Conservation (phyloP, 2,113 vertebrate species). For the Setophaga petechia region DNA sequence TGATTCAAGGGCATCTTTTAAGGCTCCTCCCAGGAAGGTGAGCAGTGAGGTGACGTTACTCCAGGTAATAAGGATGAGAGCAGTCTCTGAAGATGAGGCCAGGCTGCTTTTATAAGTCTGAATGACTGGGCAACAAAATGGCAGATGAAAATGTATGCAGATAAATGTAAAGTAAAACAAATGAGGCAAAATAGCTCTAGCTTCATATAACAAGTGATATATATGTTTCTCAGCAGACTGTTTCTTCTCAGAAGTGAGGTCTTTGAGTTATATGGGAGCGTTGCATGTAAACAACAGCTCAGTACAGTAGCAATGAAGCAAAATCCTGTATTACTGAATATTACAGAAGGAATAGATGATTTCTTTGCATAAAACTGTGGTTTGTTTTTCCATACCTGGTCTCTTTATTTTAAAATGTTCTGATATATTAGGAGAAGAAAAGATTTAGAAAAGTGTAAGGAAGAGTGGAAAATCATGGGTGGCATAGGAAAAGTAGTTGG, state of each 20-base stretch:
- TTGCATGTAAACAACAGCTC: background rate
- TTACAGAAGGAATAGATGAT: background rate
- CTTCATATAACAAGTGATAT: background rate
- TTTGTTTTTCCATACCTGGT: background rate
- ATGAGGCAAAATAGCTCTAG: background rate
- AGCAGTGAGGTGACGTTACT: background rate
- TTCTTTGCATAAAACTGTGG: background rate
- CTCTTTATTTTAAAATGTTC: background rate
- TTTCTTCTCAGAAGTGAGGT: background rate
- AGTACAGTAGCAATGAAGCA: background rate
- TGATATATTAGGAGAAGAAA: background rate
- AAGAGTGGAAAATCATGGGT: background rate
- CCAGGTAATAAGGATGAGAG: background rate
- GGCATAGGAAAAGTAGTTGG: background rate
- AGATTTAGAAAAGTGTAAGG: background rate
- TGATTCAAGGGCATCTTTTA: background rate
- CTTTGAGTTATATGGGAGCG: background rate
- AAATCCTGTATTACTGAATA: background rate
- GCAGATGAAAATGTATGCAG: slow-evolving; percentile 26
- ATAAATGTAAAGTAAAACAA: slow-evolving; percentile 39
- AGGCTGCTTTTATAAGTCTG: background rate
- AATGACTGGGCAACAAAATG: slow-evolving; percentile 16
- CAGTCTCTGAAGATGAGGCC: background rate
- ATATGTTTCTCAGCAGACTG: background rate
- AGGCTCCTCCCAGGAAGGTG: background rate